phyloP scores from a whole-genome alignment of 2,888 invertebrate species.

The Tillus elongatus region DNA sequence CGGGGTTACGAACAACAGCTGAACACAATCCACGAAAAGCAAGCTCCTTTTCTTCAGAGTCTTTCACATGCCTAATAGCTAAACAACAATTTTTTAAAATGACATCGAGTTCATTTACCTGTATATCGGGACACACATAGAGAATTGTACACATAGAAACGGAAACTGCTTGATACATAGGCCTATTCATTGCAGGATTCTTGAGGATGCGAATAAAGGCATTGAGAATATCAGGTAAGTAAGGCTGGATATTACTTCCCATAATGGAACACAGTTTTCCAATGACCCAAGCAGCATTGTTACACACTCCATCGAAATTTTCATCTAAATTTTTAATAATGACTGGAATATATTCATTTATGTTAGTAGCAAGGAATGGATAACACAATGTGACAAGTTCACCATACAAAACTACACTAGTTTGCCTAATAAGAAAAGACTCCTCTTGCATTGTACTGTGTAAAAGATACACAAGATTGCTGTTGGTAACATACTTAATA shows the following conservation, averaged over 20 bases:
- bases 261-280: conserved; percentile 95
- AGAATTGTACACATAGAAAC: conserved; percentile 99
- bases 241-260: conserved; percentile 84
- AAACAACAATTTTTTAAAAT: conserved; percentile 99
- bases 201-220: conserved; percentile 91
- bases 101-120: conserved; percentile 71
- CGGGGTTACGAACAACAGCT: conserved; percentile 94
- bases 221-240: conserved; percentile 77
- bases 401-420: conserved; percentile 66
- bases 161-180: conserved; percentile 96
- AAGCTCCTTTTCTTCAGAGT: conserved; percentile 98
- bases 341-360: conserved; percentile 91
- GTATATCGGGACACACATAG: conserved; percentile 95
- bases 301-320: conserved; percentile 94
- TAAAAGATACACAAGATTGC: conserved; percentile 57
- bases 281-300: conserved; percentile 99
- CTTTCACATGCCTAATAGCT: conserved; percentile 92
- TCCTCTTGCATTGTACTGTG: conserved; percentile 66
- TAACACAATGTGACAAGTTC: conserved; percentile 68
- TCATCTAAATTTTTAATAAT: conserved; percentile 94
- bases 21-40: conserved; percentile 98
- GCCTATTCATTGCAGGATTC: conserved; percentile 89
- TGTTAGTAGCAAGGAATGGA: conserved; percentile 87
- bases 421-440: conserved; percentile 64
- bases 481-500: conserved; percentile 55